Evolutionary conservation across 2,888 invertebrate species (phyloP).

Genomic region (Allacma fusca): DNA sequence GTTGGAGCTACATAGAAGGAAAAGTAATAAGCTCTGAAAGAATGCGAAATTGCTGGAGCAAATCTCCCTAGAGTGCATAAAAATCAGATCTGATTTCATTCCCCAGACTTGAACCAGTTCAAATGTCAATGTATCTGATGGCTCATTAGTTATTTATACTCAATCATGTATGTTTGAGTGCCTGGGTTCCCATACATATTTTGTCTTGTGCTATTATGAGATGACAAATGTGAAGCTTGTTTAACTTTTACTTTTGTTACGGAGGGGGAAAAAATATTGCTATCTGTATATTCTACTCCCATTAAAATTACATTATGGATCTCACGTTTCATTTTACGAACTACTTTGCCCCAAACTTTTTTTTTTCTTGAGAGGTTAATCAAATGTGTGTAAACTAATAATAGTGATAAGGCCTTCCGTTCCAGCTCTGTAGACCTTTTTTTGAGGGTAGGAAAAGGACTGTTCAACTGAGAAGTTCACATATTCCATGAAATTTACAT

Average conservation of each 20-base stretch:
- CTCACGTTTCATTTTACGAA: constrained; percentile 1
- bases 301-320: neutral
- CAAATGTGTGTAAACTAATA: too few relatives aligned
- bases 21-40: neutral
- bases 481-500: too few relatives aligned
- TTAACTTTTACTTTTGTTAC: constrained; percentile 12
- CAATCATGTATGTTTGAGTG: neutral
- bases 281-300: too few relatives aligned
- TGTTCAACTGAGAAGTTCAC: too few relatives aligned
- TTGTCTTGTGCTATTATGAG: neutral
- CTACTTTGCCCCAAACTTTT: too few relatives aligned
- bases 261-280: neutral
- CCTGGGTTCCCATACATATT: neutral
- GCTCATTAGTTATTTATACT: neutral
- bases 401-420: too few relatives aligned
- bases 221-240: neutral
- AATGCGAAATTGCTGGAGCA: neutral
- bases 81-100: neutral
- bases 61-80: neutral
- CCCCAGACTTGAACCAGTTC: neutral
- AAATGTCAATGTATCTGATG: neutral
- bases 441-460: too few relatives aligned
- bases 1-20: too few relatives aligned
- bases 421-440: too few relatives aligned
- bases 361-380: too few relatives aligned